Evolutionary conservation across 1,140 invertebrate genomes (phyloP), one percentile per base, ranked within the genome.

Genomic region (Drosophila punjabiensis): DNA sequence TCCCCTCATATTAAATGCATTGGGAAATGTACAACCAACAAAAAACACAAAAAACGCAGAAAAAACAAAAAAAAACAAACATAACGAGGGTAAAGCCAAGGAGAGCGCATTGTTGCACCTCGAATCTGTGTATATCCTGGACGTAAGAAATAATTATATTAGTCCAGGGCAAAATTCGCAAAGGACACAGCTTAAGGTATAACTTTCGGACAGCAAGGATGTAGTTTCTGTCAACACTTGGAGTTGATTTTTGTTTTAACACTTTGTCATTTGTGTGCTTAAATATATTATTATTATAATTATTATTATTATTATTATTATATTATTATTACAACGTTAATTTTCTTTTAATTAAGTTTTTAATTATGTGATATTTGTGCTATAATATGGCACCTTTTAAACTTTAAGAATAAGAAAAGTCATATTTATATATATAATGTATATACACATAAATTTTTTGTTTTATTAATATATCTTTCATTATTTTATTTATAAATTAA

Each of bases 1-100:
- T 90, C 85, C 79, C 84, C 89, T 85, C 86, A 89, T 89, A 90
- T 89, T 89, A 89, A 90, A 89, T 85, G 86, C 86, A 90, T 85
- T 81, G 86, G 81, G 35, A 85, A 76, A 64, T 79, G 70, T 76
- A 50, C 48, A 2, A 28, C 55, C 35, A 39, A 56, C 9, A 56
- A 35, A 50, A 66, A n/a, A n/a, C n/a, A n/a, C n/a, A n/a, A n/a
- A n/a, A n/a, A n/a, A n/a, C n/a, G n/a, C n/a, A n/a, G n/a, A n/a
- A n/a, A n/a, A 77, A 60, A 58, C 53, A 47, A 45, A 39, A 47
- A 61, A 50, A 61, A 60, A 43, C 37, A 55, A 32, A 59, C 28
- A 41, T 24, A 28, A 47, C 20, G 14, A 68, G n/a, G 10, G 16
- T 16, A 71, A 56, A 24, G 50, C 32, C 41, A 64, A 33, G 18